Base-by-base conservation (phyloP, 2,888 invertebrate genomes). In the Pegoplata infirma region DNA sequence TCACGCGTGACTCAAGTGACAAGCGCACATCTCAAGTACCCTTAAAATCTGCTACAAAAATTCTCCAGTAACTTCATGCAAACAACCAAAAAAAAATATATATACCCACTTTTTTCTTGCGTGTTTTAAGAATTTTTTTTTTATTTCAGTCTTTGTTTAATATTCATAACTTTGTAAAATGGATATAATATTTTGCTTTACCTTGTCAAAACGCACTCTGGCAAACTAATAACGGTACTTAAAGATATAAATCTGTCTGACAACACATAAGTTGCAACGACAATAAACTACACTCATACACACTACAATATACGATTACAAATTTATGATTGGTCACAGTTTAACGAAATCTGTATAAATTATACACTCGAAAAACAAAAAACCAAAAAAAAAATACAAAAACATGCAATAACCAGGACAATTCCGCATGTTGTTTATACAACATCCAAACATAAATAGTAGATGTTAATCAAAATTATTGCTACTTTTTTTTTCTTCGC, bases 321-420 rank as follows among this genome's bases (percentile, higher is more conserved):
- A 79, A 79, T 79, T 79, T 75, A 75, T 75, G 79, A 79, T 79
- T 75, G 79, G 79, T 63, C 79, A 75, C 75, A 75, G 79, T 79
- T 79, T 68, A 72, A 74, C 63, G 63, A 67, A 79, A 69, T 36
- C 40, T 36, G 56, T 36, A 76, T 76, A 76, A 76, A 76, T 76
- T 76, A 69, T 63, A 76, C 5, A 56, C 55, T 28, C 25, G 44
- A 49, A 63, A n/a, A 49, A 16, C 14, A 64, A 10, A 4, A 40
- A 36, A 21, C n/a, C n/a, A n/a, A 36, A 63, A 4, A 28, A 64
- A 7, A 47, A 64, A 25, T 1, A 23, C 36, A 10, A 21, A 16
- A 36, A 4, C n/a, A n/a, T n/a, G n/a, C n/a, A n/a, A n/a, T n/a
- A 10, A 32, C 28, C 47, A 32, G 28, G 44, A 40, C 17, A 61